These are phyloP conservation scores for Sebastes iracundus DNA, from an alignment of 2,797 vertebrate species.

Conservation along the genomic window DNA sequence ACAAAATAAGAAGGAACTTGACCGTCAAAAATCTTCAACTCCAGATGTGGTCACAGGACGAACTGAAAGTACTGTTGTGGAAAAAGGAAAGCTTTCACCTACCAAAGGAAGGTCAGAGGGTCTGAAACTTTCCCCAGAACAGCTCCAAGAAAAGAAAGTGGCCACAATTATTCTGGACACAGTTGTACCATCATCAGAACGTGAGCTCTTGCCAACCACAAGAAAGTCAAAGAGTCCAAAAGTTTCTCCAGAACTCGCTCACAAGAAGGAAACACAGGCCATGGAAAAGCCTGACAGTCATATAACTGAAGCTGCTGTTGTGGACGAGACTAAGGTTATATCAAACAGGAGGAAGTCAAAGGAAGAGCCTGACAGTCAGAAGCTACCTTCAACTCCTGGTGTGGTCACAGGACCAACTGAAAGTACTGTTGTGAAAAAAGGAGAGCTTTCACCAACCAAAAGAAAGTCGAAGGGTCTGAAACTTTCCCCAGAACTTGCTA, in stretches of 20 bases:
- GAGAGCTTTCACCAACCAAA: conserved; percentile 18
- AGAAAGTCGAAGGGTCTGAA: conserved; percentile 2
- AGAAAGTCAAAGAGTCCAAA: neutral
- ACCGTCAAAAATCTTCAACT: neutral
- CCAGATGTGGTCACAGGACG: neutral
- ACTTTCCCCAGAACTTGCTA: neutral
- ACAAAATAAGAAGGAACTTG: neutral
- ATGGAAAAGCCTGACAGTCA: neutral
- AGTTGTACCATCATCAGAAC: neutral
- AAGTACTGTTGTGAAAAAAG: neutral
- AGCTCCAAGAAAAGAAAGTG: conserved; percentile 28
- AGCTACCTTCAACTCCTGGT: neutral
- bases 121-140: neutral
- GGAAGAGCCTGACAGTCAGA: neutral
- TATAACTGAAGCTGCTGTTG: no score
- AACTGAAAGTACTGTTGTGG: neutral
- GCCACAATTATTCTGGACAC: conserved; percentile 39
- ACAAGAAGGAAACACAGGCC: neutral
- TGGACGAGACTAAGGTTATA: neutral
- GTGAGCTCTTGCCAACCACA: neutral
- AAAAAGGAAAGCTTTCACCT: neutral
- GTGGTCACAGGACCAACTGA: neutral
- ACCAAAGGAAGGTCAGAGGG: neutral
- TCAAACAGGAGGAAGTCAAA: neutral
- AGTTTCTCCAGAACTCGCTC: neutral